Conservation (phyloP, 2,888 invertebrate genomes). For the Xestia xanthographa region DNA sequence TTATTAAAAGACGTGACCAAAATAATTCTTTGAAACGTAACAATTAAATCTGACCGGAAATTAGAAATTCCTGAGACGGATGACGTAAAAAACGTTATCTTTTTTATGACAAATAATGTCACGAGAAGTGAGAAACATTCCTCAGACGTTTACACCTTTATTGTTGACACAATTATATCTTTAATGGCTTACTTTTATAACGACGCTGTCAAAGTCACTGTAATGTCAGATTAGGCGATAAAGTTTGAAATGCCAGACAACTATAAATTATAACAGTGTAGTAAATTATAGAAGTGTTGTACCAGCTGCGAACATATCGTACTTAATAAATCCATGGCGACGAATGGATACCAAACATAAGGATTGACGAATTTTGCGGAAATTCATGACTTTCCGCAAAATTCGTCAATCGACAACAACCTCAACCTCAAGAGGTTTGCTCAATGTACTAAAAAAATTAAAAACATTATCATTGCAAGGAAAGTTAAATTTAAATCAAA, state of each 20-base stretch:
- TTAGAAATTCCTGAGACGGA: constrained; percentile 80
- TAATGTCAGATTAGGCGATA: constrained; percentile 46
- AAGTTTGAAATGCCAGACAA: constrained; percentile 32
- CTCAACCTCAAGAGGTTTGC: too few species aligned
- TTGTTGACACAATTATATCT: constrained; percentile 64
- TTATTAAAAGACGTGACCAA: constrained; percentile 47
- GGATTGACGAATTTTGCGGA: neutral
- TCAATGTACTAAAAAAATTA: too few species aligned
- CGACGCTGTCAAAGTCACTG: constrained; percentile 43
- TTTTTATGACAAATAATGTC: constrained; percentile 71
- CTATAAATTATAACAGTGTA: constrained; percentile 33
- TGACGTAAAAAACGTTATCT: constrained; percentile 66
- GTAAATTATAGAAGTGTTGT: neutral
- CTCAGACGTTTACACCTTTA: constrained; percentile 57
- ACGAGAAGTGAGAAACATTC: constrained; percentile 63
- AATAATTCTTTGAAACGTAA: constrained; percentile 71
- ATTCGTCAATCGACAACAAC: too few species aligned
- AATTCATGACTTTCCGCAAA: too few species aligned
- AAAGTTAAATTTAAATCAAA: neutral
- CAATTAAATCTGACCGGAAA: constrained; percentile 79
- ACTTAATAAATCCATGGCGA: neutral
- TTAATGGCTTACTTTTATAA: constrained; percentile 55
- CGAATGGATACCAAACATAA: neutral
- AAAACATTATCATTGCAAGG: neutral
- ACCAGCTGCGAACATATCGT: neutral